These are phyloP conservation scores for Anguilla pacifica DNA, from an alignment of 2,797 vertebrate species.

Conservation along the genomic window DNA sequence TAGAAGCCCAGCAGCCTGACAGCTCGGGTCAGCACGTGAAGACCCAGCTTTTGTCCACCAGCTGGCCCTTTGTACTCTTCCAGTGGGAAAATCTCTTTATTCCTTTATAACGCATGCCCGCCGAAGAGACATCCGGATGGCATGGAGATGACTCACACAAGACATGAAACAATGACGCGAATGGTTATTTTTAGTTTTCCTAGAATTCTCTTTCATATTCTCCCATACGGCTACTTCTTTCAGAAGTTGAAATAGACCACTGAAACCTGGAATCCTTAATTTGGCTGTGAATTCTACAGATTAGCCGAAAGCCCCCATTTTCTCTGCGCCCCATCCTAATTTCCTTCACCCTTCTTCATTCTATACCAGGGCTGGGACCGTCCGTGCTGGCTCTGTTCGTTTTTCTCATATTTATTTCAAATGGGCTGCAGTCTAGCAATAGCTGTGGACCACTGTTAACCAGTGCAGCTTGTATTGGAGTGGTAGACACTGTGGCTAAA, in stretches of 20 bases:
- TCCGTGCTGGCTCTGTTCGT: neutral
- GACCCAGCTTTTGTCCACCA: slow-evolving; percentile 48
- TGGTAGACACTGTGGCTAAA: neutral
- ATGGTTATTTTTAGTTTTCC: slow-evolving; percentile 30
- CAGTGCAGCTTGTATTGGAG: neutral
- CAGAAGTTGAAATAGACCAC: slow-evolving; percentile 3
- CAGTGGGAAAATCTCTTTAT: slow-evolving; percentile 23
- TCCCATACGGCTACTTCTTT: neutral
- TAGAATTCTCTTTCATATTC: slow-evolving; percentile 19
- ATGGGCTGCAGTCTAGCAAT: neutral
- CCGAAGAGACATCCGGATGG: slow-evolving; percentile 36
- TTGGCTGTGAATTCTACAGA: neutral
- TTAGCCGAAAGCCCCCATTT: neutral
- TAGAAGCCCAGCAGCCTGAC: slow-evolving; percentile 27
- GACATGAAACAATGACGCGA: slow-evolving; percentile 26
- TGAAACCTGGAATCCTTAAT: neutral
- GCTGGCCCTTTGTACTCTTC: slow-evolving; percentile 46
- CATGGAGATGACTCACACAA: slow-evolving; percentile 28
- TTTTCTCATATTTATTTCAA: slow-evolving; percentile 9
- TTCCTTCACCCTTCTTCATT: neutral
- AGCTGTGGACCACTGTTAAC: neutral
- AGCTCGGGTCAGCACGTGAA: slow-evolving; percentile 47
- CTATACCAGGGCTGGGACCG: neutral
- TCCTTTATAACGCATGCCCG: slow-evolving; percentile 6
- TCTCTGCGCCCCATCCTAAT: slow-evolving; percentile 5